These are phyloP conservation scores for Zaprionus lineosus DNA, from an alignment of 2,888 invertebrate genomes.

Conservation along the genomic window DNA sequence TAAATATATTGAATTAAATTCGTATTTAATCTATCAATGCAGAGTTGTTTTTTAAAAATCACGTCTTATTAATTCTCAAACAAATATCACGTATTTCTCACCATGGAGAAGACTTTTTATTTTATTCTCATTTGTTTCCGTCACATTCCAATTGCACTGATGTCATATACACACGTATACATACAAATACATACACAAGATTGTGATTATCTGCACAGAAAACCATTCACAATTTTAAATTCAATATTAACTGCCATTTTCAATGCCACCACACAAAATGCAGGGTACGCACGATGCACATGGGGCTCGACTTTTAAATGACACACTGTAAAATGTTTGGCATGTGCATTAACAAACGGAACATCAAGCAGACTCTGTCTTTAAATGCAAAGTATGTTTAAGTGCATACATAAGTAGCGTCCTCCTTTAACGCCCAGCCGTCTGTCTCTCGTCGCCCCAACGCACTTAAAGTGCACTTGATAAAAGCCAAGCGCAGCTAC, in stretches of 20 bases:
- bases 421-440: background rate
- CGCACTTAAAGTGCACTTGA: conserved; percentile 65
- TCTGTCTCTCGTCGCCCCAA: background rate
- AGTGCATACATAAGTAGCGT: conserved; percentile 57
- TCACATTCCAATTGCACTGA: conserved; percentile 31
- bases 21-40: background rate
- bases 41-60: background rate
- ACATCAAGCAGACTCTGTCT: conserved; percentile 41
- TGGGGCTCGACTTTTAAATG: conserved; percentile 50
- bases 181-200: conserved; percentile 2
- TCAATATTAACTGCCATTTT: conserved; percentile 8
- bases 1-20: background rate
- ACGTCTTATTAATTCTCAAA: background rate
- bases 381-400: conserved; percentile 50
- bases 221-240: too few relatives aligned
- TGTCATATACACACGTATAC: conserved; percentile 28
- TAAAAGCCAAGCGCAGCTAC: conserved; percentile 41
- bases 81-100: conserved; percentile 29
- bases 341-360: conserved; percentile 45
- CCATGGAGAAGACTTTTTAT: background rate
- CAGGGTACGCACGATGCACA: conserved; percentile 30
- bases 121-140: conserved; percentile 2
- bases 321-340: conserved; percentile 45
- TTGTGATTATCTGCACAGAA: too few relatives aligned
- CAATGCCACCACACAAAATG: conserved; percentile 9